These are phyloP conservation scores for Stenodera caucasica DNA, from an alignment of 2,888 invertebrate genomes.

Conservation along the genomic window DNA sequence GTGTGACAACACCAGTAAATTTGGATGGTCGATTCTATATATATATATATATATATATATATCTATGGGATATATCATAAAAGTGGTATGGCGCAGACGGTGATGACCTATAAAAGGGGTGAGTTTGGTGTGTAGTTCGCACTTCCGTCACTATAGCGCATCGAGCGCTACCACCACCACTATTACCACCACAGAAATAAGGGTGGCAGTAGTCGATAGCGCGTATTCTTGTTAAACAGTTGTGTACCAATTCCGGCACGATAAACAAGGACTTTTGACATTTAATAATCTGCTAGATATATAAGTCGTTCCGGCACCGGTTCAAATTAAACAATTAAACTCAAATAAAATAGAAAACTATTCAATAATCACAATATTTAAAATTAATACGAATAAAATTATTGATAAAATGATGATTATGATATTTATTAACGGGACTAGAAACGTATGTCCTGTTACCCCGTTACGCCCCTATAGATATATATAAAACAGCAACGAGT, in stretches of 20 bases:
- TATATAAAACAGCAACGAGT: constrained; percentile 3
- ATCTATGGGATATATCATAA: constrained; percentile 32
- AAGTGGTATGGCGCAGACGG: constrained; percentile 40
- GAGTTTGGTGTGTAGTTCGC: constrained; percentile 41
- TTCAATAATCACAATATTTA: no score
- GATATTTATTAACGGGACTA: no score
- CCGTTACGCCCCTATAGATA: neutral
- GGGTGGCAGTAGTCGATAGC: constrained; percentile 46
- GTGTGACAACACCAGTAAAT: constrained; percentile 1
- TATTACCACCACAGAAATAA: constrained; percentile 19
- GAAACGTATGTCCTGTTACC: no score
- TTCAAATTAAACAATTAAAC: no score
- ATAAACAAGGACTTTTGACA: neutral
- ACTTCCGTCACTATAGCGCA: constrained; percentile 43
- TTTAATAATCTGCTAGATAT: no score
- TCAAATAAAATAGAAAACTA: no score
- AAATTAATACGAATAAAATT: no score
- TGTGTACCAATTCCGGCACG: constrained; percentile 28
- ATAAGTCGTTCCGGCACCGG: no score
- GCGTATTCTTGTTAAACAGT: constrained; percentile 38
- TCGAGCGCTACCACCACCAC: constrained; percentile 27
- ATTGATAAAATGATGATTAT: no score
- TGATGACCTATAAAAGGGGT: constrained; percentile 46
- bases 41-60: no score
- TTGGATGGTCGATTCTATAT: neutral